Evolutionary conservation across 2,113 vertebrate species (phyloP), one percentile per base, ranked within the genome.

Genomic region (Pterocles orientalis): DNA sequence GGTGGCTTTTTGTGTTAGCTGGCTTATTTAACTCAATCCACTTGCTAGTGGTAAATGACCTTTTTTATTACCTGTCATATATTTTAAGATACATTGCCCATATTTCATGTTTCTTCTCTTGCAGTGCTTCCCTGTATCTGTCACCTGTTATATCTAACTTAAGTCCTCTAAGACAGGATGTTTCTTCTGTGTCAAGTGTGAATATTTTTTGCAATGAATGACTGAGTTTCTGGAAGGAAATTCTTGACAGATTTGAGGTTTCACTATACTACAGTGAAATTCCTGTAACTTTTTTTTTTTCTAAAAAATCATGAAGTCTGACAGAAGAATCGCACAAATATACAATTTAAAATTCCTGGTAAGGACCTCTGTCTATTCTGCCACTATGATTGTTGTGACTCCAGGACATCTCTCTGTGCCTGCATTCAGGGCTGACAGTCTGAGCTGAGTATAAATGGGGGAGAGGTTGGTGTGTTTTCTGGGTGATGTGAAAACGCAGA

Each of bases 301-400:
- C 25, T 28, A 16, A 69, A 41, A 45, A 21, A 26, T 33, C 4
- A 6, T 11, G 6, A 75, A 50, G 25, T 68, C 56, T 69, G 39
- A 41, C 0, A 0, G 54, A 68, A 47, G 29, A 61, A 31, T 45
- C 24, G 6, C 20, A 31, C 25, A 54, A 66, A 54, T 17, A n/a
- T 0, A 14, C 21, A 16, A 18, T 7, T 11, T 33, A 9, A 41
- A 50, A 14, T 33, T 19, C 48, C 14, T 18, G 11, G 14, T 31
- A 36, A 57, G 48, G 50, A 43, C 57, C 18, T 45, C 58, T 21
- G 31, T 57, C 43, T 31, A 0, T 43, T 57, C 20, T 58, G 29
- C 21, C 34, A 8, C 14, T 2, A 2, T 0, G 3, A 26, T 15
- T 36, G 31, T 26, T 2, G 4, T 41, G 26, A 21, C 48, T 20